Evolutionary conservation across 2,113 vertebrate genomes (phyloP).

Genomic region (Helogale parvula): DNA sequence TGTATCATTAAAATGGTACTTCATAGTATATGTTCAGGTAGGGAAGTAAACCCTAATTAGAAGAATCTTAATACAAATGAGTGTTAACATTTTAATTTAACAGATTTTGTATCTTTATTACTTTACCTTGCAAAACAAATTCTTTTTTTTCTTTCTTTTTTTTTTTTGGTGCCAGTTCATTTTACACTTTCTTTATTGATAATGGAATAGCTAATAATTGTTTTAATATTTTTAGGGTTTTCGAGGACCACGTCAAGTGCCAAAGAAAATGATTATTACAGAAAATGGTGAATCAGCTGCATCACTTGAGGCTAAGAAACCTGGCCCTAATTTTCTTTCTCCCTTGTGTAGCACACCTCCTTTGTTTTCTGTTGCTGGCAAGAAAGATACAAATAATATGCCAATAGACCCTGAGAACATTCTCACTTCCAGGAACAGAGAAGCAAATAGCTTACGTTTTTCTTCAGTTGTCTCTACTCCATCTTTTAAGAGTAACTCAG

Average conservation of each 20-base stretch:
- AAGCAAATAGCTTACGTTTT: background rate
- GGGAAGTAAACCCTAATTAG: background rate
- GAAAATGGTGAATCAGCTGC: slow-evolving; percentile 51
- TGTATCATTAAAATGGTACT: background rate
- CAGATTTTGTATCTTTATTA: background rate
- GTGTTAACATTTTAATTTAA: slow-evolving; percentile 31
- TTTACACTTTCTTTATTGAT: slow-evolving; percentile 7
- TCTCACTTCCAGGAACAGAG: accelerated
- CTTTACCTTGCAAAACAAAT: background rate
- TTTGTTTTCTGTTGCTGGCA: slow-evolving; percentile 78
- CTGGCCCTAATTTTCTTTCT: slow-evolving; percentile 61
- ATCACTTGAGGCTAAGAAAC: background rate
- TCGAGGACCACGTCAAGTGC: slow-evolving; percentile 83
- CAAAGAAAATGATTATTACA: slow-evolving; percentile 74
- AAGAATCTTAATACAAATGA: slow-evolving; percentile 33
- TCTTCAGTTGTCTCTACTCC: slow-evolving; percentile 50
- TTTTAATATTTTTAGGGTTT: slow-evolving; percentile 83
- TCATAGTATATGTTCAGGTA: background rate
- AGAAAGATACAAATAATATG: slow-evolving; percentile 33
- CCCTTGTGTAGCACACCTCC: slow-evolving; percentile 70
- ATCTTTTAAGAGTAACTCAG: background rate
- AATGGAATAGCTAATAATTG: slow-evolving; percentile 5
- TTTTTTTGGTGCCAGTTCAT: background rate
- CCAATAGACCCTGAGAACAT: background rate
- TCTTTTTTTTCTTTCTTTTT: background rate